These are phyloP conservation scores for Potamarius usumacintae DNA, from an alignment of 2,113 vertebrate species.

Conservation along the genomic window DNA sequence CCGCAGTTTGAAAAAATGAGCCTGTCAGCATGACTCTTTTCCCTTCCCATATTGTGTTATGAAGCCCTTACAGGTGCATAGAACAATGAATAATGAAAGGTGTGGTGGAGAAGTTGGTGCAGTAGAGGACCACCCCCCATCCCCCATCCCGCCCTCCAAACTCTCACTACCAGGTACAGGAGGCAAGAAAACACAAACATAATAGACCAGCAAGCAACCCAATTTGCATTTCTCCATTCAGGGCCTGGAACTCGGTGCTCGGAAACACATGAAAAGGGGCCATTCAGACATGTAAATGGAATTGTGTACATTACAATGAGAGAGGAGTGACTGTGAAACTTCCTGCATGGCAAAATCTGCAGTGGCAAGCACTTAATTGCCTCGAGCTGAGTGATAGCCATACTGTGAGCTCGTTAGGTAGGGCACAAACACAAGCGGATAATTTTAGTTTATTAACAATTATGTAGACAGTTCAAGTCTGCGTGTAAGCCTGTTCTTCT, in stretches of 20 bases:
- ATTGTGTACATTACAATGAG: conserved; percentile 86
- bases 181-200: conserved; percentile 81
- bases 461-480: conserved; percentile 20
- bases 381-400: conserved; percentile 77
- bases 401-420: conserved; percentile 80
- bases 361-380: conserved; percentile 83
- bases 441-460: conserved; percentile 51
- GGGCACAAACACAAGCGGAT: conserved; percentile 43
- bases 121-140: conserved; percentile 34
- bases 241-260: conserved; percentile 68
- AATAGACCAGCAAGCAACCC: conserved; percentile 86
- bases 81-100: conserved; percentile 94
- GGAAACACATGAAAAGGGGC: conserved; percentile 88
- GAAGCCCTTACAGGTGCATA: conserved; percentile 89
- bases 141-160: conserved; percentile 55
- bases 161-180: conserved; percentile 81
- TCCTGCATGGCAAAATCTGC: conserved; percentile 80
- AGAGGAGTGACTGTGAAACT: conserved; percentile 87
- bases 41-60: conserved; percentile 75
- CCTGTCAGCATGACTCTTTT: conserved; percentile 63
- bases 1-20: not conserved
- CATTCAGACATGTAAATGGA: conserved; percentile 92
- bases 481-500: conserved; percentile 7
- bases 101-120: conserved; percentile 75
- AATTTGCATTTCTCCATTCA: conserved; percentile 92